Evolutionary conservation across 2,113 vertebrate genomes (phyloP).

Genomic region (Menidia beryllina): DNA sequence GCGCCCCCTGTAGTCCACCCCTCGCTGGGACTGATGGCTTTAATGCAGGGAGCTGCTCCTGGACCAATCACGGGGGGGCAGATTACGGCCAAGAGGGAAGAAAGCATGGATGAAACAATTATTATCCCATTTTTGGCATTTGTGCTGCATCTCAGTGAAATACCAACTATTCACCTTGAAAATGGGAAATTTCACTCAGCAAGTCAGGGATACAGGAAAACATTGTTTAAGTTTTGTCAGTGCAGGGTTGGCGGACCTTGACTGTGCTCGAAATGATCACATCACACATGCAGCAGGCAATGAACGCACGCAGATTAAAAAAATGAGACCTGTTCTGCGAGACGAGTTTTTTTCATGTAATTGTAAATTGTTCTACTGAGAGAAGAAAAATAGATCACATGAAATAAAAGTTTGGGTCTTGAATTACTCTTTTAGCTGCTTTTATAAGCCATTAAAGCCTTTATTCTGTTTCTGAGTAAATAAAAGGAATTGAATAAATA

Average conservation of each 20-base stretch:
- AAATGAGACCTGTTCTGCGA: slow-evolving; percentile 1
- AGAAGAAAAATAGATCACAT: not conserved
- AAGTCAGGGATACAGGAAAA: slow-evolving; percentile 2
- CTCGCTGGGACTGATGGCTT: slow-evolving; percentile 84
- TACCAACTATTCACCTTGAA: not conserved
- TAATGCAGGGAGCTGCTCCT: slow-evolving; percentile 83
- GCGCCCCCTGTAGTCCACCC: slow-evolving; percentile 85
- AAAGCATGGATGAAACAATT: not conserved
- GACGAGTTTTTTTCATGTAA: not conserved
- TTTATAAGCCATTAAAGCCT: not conserved
- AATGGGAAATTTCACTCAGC: not conserved
- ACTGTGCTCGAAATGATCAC: slow-evolving; percentile 12
- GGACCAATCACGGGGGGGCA: not conserved
- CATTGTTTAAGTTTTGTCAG: slow-evolving; percentile 18
- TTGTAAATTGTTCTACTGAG: slow-evolving; percentile 10
- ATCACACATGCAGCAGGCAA: not conserved
- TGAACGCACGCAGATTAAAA: slow-evolving; percentile 23
- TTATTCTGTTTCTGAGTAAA: not conserved
- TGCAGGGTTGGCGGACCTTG: slow-evolving; percentile 10
- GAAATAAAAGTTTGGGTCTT: not conserved
- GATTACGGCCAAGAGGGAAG: not conserved
- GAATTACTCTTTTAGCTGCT: not conserved
- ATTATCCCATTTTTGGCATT: slow-evolving; percentile 11
- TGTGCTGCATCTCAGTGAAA: slow-evolving; percentile 8
- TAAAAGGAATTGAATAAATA: not conserved